phyloP scores from a whole-genome alignment of 2,888 invertebrate genomes.

The Pheosia tremula region DNA sequence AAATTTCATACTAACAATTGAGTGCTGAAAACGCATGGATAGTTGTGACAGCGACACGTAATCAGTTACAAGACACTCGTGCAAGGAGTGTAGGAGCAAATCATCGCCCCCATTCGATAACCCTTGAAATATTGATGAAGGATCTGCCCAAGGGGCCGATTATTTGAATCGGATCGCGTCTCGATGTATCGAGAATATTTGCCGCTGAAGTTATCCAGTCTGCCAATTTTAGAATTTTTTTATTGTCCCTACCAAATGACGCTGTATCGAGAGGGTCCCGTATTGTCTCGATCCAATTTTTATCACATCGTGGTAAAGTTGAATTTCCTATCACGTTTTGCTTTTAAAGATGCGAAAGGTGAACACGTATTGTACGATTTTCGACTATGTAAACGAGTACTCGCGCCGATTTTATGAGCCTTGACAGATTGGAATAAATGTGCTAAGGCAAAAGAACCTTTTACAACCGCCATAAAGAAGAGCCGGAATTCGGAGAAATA shows the following conservation, averaged over 20 bases:
- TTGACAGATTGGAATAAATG: constrained; percentile 60
- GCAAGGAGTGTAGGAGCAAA: constrained; percentile 55
- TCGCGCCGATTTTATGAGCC: constrained; percentile 53
- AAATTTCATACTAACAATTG: background rate
- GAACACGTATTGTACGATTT: constrained; percentile 45
- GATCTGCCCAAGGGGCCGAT: constrained; percentile 64
- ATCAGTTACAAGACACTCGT: constrained; percentile 51
- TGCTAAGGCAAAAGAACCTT: constrained; percentile 38
- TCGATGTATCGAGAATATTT: constrained; percentile 54
- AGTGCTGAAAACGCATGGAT: background rate
- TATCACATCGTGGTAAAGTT: constrained; percentile 32
- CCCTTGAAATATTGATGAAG: constrained; percentile 71
- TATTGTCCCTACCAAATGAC: constrained; percentile 47
- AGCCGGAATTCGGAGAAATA: constrained; percentile 19
- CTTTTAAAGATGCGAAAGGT: constrained; percentile 30
- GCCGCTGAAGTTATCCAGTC: constrained; percentile 48
- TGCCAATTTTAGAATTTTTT: constrained; percentile 62
- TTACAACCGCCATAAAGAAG: constrained; percentile 33
- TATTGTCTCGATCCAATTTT: constrained; percentile 17
- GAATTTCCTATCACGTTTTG: constrained; percentile 31
- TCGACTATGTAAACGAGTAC: constrained; percentile 55
- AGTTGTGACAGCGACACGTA: constrained; percentile 47
- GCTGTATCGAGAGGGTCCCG: constrained; percentile 30
- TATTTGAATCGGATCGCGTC: constrained; percentile 58
- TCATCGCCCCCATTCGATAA: constrained; percentile 55